phyloP scores from a whole-genome alignment of 2,888 invertebrate genomes.

The Harpalus rufipes region DNA sequence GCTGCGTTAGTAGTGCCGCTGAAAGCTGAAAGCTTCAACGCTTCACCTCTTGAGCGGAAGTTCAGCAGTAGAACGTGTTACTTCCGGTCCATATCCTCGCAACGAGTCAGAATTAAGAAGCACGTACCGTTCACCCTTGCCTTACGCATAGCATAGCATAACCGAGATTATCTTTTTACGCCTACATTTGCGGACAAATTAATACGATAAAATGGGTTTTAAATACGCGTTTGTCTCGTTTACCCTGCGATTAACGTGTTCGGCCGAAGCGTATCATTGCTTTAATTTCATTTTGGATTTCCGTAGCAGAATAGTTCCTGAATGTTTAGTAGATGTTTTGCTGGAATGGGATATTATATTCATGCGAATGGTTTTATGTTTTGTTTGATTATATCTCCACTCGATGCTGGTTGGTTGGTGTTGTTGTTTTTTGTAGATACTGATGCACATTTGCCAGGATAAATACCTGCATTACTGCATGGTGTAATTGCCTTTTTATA shows the following conservation, averaged over 20 bases:
- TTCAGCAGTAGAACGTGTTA: slow-evolving; percentile 60
- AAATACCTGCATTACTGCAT: slow-evolving; percentile 32
- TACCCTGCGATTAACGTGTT: slow-evolving; percentile 54
- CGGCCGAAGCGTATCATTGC: slow-evolving; percentile 5
- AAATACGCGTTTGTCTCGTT: slow-evolving; percentile 64
- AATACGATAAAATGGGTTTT: slow-evolving; percentile 59
- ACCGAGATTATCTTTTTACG: slow-evolving; percentile 62
- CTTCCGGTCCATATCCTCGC: slow-evolving; percentile 60
- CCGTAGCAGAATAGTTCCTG: slow-evolving; percentile 32
- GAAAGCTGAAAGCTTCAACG: background rate
- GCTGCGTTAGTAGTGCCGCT: background rate
- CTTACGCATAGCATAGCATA: slow-evolving; percentile 20
- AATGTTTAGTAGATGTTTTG: slow-evolving; percentile 37
- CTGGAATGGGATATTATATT: slow-evolving; percentile 48
- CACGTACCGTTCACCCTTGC: background rate
- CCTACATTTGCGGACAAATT: slow-evolving; percentile 51
- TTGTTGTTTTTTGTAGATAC: slow-evolving; percentile 17
- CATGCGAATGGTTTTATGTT: slow-evolving; percentile 50
- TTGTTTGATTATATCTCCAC: slow-evolving; percentile 40
- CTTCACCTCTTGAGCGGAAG: slow-evolving; percentile 20
- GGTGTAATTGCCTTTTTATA: slow-evolving; percentile 39
- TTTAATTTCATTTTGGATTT: slow-evolving; percentile 59
- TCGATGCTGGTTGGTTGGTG: slow-evolving; percentile 14
- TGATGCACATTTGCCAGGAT: slow-evolving; percentile 24
- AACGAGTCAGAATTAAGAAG: slow-evolving; percentile 64